Percentiles rank a stretch among this genome's conserved stretches.
Evolutionary conservation across 2,888 invertebrate genomes (phyloP).

Genomic region (Lasioglossum marginatum): DNA sequence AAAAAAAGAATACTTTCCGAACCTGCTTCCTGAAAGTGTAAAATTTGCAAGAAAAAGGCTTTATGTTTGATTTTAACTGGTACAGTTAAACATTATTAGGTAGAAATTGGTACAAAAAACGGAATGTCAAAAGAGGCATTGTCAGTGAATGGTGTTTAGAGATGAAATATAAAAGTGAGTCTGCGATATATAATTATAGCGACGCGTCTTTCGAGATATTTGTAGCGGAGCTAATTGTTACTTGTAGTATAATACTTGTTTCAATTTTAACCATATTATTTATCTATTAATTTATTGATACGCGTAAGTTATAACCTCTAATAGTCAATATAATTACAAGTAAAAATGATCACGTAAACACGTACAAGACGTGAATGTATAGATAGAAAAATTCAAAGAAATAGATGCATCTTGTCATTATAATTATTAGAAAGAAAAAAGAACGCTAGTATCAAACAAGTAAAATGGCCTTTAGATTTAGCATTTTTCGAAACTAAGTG

Average conservation of each 20-base stretch:
- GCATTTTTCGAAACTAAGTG: conserved; percentile 52
- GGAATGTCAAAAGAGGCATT: conserved; percentile 62
- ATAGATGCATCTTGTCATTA: conserved; percentile 74
- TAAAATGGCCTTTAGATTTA: conserved; percentile 68
- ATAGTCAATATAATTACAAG: conserved; percentile 77
- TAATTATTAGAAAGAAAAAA: conserved; percentile 66
- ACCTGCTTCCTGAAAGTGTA: conserved; percentile 36
- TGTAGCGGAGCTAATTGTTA: conserved; percentile 64
- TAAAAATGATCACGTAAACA: conserved; percentile 63
- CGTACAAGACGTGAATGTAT: conserved; percentile 21
- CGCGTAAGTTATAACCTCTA: conserved; percentile 72
- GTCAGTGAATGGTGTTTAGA: conserved; percentile 48
- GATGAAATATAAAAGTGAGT: conserved; percentile 56
- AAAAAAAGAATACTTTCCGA: conserved; percentile 32
- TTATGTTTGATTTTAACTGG: conserved; percentile 52
- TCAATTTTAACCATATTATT: conserved; percentile 75
- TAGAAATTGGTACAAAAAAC: conserved; percentile 75
- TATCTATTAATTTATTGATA: conserved; percentile 82
- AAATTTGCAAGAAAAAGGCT: conserved; percentile 61
- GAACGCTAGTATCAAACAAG: conserved; percentile 58
- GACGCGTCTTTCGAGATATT: conserved; percentile 55
- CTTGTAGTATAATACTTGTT: conserved; percentile 66
- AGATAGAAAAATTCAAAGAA: conserved; percentile 55
- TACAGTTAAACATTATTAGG: conserved; percentile 56
- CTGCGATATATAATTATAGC: conserved; percentile 65